These are phyloP conservation scores for Arrhopalites spinosus DNA, from an alignment of 2,888 invertebrate species.

Conservation along the genomic window DNA sequence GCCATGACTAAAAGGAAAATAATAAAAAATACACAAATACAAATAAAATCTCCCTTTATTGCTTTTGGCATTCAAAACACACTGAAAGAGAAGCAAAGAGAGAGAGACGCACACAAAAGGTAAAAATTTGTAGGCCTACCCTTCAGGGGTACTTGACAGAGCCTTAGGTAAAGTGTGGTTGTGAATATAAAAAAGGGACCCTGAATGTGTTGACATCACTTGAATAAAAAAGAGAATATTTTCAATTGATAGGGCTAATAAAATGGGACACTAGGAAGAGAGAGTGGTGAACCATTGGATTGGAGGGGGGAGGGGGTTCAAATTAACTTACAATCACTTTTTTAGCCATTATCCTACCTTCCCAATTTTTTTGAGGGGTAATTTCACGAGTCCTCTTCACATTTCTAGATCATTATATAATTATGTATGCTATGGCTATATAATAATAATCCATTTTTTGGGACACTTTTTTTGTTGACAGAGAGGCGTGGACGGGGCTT, in stretches of 20 bases:
- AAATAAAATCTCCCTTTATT: not conserved
- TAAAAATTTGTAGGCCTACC: not conserved
- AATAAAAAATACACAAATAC: not conserved
- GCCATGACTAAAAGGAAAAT: too few relatives aligned
- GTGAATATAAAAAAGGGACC: too few relatives aligned
- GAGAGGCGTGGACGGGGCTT: too few relatives aligned
- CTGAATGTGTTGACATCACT: slow-evolving; percentile 23
- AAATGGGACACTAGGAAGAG: slow-evolving; percentile 1
- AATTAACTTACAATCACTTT: slow-evolving; percentile 33
- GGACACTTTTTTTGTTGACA: too few relatives aligned
- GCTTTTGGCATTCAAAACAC: not conserved
- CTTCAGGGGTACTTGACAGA: not conserved
- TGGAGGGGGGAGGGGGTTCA: too few relatives aligned
- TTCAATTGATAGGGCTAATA: slow-evolving; percentile 35
- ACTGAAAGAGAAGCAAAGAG: slow-evolving; percentile 4
- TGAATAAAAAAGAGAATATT: too few relatives aligned
- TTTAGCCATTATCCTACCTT: slow-evolving; percentile 29
- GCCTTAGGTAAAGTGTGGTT: slow-evolving; percentile 3
- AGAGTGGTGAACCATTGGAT: slow-evolving; percentile 19
- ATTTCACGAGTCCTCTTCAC: too few relatives aligned
- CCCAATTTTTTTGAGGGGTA: too few relatives aligned
- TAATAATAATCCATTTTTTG: too few relatives aligned
- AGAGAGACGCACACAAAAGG: not conserved
- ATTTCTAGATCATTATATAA: too few relatives aligned
- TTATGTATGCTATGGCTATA: too few relatives aligned